Percentiles rank a stretch among this genome's conserved stretches.
These are phyloP conservation scores for Centropyge bicolor DNA, from an alignment of 2,797 vertebrate species.

Conservation along the genomic window DNA sequence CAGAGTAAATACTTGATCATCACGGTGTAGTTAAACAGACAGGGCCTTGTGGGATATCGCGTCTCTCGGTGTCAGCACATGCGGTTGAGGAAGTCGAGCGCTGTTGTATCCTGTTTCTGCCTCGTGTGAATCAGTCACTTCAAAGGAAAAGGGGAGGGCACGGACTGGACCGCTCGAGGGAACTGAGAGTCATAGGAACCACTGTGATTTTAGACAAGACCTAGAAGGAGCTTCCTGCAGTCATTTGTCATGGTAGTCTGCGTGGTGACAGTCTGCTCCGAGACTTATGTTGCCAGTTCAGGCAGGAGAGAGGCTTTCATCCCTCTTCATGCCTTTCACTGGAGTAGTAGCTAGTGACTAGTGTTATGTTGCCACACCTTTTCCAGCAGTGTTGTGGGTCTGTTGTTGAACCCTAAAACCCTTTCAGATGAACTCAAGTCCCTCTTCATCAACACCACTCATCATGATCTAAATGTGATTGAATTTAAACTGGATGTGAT, in stretches of 20 bases:
- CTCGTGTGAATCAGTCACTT: slow-evolving; percentile 67
- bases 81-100: slow-evolving; percentile 45
- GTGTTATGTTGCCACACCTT: slow-evolving; percentile 21
- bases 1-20: slow-evolving; percentile 43
- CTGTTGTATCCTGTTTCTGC: slow-evolving; percentile 49
- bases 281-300: slow-evolving; percentile 41
- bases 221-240: slow-evolving; percentile 55
- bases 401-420: no score
- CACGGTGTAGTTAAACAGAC: slow-evolving; percentile 35
- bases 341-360: slow-evolving; percentile 18
- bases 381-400: background rate
- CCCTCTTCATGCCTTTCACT: slow-evolving; percentile 31
- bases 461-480: background rate
- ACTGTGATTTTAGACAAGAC: slow-evolving; percentile 41
- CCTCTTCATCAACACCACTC: background rate
- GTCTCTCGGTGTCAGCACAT: slow-evolving; percentile 50
- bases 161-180: slow-evolving; percentile 25
- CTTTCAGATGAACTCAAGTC: slow-evolving; percentile 9
- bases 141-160: slow-evolving; percentile 55
- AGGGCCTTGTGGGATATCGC: slow-evolving; percentile 39
- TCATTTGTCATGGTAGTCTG: slow-evolving; percentile 60
- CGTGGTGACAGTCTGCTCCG: slow-evolving; percentile 15
- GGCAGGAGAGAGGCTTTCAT: slow-evolving; percentile 38
- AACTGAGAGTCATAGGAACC: slow-evolving; percentile 43
- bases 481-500: background rate